Base-by-base conservation (phyloP, 2,888 invertebrate genomes). In the Scaptomyza caliginosa region DNA sequence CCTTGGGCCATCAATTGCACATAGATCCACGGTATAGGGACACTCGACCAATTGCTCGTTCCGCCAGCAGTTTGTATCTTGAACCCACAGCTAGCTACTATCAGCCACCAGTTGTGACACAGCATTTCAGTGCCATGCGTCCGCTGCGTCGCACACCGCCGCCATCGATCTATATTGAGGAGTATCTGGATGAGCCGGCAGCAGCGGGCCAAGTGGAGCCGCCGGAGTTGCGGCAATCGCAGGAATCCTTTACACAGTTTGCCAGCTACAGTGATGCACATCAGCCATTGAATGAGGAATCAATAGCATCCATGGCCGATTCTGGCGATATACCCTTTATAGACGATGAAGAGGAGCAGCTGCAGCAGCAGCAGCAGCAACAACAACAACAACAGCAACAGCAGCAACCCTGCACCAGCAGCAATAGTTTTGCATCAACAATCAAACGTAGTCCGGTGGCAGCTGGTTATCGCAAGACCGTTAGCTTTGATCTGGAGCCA, bases 291-390 rank as follows among this genome's bases (percentile, higher is more conserved):
- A 91, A 91, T 64, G 91, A 91, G 62, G 90, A 91, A 30, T 82
- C 90, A 19, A 90, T 91, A 16, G 91, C 91, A 11, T 91, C 91
- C 8, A 87, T 91, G 57, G 89, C 89, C 4, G 89, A 91, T 50
- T 82, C 89, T 1, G 90, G 90, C 36, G 90, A 91, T 32, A 92
- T 92, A 68, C 92, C 92, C 30, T 92, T 89, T 49, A 92, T 93
- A 19, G 92, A 92, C 34, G 91, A 93, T 43, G 92, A 91, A 24
- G 90, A 91, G 54, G 91, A 91, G 43, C 85, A 86, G 36, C 56
- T 55, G 13, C 65, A 49, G 49, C 55, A 52, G 3, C 67, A 55
- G 57, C n/a, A n/a, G 40, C 32, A 56, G 38, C 42, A 58, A 49
- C 42, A 72, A 67, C 43, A 74, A 4, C 10, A 32, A 11, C 85